Percentiles rank a stretch among this genome's conserved stretches.
Conservation (phyloP, 1,140 invertebrate species). For the Tribolium madens region DNA sequence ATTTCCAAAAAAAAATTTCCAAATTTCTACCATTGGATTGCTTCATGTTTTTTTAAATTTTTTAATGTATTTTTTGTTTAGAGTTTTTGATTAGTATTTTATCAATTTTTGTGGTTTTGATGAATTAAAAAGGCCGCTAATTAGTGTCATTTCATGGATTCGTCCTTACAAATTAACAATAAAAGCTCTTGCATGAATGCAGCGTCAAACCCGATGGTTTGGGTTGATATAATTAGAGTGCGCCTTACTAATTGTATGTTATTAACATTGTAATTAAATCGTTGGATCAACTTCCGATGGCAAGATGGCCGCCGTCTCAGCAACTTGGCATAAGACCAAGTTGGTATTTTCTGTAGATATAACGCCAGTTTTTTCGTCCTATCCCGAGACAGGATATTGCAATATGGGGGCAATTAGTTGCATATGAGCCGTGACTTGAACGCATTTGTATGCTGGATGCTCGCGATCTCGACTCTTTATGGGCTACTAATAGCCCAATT, state of each 20-base stretch:
- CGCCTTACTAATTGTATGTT: constrained; percentile 45
- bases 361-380: constrained; percentile 46
- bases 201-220: constrained; percentile 39
- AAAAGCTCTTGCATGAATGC: constrained; percentile 24
- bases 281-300: constrained; percentile 47
- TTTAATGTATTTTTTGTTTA: no score
- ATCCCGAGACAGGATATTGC: constrained; percentile 48
- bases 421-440: constrained; percentile 44
- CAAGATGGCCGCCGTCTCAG: constrained; percentile 37
- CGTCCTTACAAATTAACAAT: constrained; percentile 31
- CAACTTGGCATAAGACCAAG: constrained; percentile 18
- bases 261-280: constrained; percentile 51
- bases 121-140: no score
- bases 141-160: no score
- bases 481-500: constrained; percentile 15
- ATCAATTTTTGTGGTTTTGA: no score
- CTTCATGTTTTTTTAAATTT: no score
- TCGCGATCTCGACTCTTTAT: constrained; percentile 14
- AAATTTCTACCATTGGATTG: no score
- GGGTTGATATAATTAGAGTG: constrained; percentile 38
- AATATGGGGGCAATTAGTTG: constrained; percentile 51
- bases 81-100: no score
- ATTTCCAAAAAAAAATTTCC: no score
- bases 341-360: constrained; percentile 26
- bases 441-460: constrained; percentile 44